Evolutionary conservation across 2,888 invertebrate species (phyloP), one percentile per base, ranked within the genome.

Genomic region (Acleris literana): DNA sequence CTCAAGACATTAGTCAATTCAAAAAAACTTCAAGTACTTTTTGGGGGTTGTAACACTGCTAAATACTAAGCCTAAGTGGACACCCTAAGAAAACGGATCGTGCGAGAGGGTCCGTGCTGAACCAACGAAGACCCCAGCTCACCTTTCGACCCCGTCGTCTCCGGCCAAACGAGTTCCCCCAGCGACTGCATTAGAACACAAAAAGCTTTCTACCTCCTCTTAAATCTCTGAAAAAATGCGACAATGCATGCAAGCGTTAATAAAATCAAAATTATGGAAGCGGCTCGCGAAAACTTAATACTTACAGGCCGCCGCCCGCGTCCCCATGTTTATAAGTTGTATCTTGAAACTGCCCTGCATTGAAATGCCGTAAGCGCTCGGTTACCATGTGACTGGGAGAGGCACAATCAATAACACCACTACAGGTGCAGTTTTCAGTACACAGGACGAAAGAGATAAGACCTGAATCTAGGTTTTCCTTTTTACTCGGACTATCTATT

Each of bases 291-390:
- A n/a, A 33, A 67, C 17, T 25, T 67, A 72, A 70, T 71, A 79
- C 97, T 97, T 94, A 97, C 97, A 98, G 87, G 97, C 97, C 86
- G 97, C 97, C 86, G 97, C 97, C 93, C 97, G 95, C 78, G 97
- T 98, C 90, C 97, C 97, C 97, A 97, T 97, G 92, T 95, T 96
- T 91, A 95, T 94, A 80, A 94, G 94, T 85, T 94, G 94, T 80
- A 94, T 94, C 93, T 93, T 94, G 90, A 94, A 94, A 87, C 94
- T 94, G 89, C 94, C 94, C 90, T 94, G 94, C 94, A 94, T 94
- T 88, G 82, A 84, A 82, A 78, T 82, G 85, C 79, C 79, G 84
- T 79, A 78, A 80, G 74, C 74, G 80, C 74, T 74, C 80, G 76
- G 78, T 77, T 79, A 79, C 71, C 81, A 82, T 77, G 72, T 71